Percentiles rank a stretch among this genome's conserved stretches.
Evolutionary conservation across 1,140 invertebrate genomes (phyloP).

Genomic region (Penaeus vannamei): DNA sequence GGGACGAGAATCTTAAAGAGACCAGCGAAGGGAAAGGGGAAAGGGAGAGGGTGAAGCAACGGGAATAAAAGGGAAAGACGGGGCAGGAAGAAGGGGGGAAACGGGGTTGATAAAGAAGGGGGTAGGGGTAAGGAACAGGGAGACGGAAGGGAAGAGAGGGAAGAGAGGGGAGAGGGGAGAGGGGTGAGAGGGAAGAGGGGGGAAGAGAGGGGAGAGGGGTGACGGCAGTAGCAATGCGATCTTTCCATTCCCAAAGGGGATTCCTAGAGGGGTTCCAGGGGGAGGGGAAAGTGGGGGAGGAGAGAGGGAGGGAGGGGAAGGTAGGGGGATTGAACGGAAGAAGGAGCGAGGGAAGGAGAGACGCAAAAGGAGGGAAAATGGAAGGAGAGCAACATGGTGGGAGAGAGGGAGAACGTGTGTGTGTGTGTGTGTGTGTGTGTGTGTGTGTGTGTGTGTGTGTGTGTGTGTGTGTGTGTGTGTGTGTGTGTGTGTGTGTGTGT

Average conservation of each 20-base stretch:
- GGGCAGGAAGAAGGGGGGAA: neutral
- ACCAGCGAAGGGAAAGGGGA: neutral
- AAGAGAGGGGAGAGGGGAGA: neutral
- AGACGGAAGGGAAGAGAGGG: neutral
- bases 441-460: conserved; percentile 11
- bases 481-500: conserved; percentile 28
- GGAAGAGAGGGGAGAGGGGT: neutral
- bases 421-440: neutral
- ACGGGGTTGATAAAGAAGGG: neutral
- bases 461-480: conserved; percentile 28
- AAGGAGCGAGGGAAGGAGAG: neutral
- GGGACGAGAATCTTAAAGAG: neutral
- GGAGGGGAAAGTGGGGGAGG: neutral
- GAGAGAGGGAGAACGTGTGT: neutral
- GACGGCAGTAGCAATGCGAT: too few species aligned
- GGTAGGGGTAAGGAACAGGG: neutral
- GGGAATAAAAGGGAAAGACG: neutral
- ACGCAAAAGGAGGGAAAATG: too few species aligned
- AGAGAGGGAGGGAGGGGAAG: neutral
- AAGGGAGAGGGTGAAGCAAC: neutral
- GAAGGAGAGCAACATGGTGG: neutral
- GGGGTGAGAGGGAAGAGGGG: neutral
- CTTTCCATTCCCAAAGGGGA: too few species aligned
- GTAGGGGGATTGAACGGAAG: neutral
- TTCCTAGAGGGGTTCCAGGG: neutral